Base-by-base conservation (phyloP, 2,888 invertebrate genomes). In the Cryptophagus acutangulus region DNA sequence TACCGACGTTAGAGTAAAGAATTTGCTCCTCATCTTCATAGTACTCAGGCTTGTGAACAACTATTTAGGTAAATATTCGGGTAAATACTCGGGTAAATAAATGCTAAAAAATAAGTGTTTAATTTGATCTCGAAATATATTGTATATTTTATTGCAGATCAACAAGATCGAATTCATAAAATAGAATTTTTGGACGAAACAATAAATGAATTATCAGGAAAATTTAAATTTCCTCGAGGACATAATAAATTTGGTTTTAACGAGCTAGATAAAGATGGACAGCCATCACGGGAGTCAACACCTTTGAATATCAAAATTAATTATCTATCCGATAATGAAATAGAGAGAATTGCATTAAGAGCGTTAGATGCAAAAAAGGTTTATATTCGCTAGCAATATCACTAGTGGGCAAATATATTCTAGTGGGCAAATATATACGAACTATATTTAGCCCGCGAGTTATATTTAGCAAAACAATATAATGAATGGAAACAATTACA, bases 181-280 rank as follows among this genome's bases (percentile, higher is more conserved):
- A 20, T 20, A 8, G 6, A 20, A 9, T 20, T 20, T 9, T 8
- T 20, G 6, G 9, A 20, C 20, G 20, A 20, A 9, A 9, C 20
- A 8, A 8, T 6, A 8, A 6, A 20, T 20, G 20, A 20, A 8
- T 9, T 20, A 20, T 8, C 6, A 20, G 20, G 9, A 6, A 20
- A 20, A 20, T 20, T 20, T 20, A 20, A 20, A 20, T 20, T 20
- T 20, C 20, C 20, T 9, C 6, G 20, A 9, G 20, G 59, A 48
- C 59, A 59, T 38, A 48, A 55, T 33, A 45, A 39, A 10, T 39
- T 8, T 10, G 8, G 5, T 15, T 20, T 8, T 20, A 20, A 20
- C n/a, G 31, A 12, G n/a, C n/a, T n/a, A n/a, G n/a, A n/a, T n/a
- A n/a, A n/a, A n/a, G n/a, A n/a, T n/a, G n/a, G n/a, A n/a, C n/a